Percentiles rank a stretch among this genome's conserved stretches.
Evolutionary conservation across 2,797 vertebrate genomes (phyloP).

Genomic region (Aulostomus chinensis): DNA sequence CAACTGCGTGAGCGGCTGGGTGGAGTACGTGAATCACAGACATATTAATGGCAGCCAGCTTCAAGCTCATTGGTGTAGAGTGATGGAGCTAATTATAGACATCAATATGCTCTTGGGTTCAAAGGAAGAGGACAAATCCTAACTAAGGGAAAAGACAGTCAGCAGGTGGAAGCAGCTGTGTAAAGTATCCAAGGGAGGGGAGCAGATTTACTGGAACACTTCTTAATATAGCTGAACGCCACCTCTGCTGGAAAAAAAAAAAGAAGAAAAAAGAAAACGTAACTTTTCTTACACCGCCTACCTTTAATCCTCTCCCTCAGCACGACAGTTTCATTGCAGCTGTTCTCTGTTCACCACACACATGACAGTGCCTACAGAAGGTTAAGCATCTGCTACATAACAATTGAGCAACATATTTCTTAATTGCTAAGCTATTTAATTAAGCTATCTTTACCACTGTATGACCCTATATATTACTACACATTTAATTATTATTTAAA

Average conservation of each 20-base stretch:
- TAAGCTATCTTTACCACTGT: too few species aligned
- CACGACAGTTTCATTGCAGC: conserved; percentile 6
- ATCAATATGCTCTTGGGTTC: conserved; percentile 60
- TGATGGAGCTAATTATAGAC: conserved; percentile 76
- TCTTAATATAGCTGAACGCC: conserved; percentile 51
- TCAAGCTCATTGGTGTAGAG: conserved; percentile 45
- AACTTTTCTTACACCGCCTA: conserved; percentile 21
- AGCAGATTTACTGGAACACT: conserved; percentile 45
- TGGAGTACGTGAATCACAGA: conserved; percentile 11
- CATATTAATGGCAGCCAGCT: conserved; percentile 33
- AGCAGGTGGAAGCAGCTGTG: conserved; percentile 75
- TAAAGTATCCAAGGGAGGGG: conserved; percentile 40
- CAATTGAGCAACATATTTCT: not conserved
- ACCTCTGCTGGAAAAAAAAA: conserved; percentile 3
- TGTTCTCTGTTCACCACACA: conserved; percentile 14
- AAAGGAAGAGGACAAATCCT: conserved; percentile 48
- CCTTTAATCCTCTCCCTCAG: not conserved
- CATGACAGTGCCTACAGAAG: conserved; percentile 20
- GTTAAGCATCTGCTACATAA: conserved; percentile 8
- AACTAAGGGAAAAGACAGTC: conserved; percentile 49
- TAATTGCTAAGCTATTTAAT: too few species aligned
- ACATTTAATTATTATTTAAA: not conserved
- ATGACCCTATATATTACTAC: too few species aligned
- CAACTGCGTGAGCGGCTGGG: conserved; percentile 11
- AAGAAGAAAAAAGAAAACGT: not conserved